Conservation (phyloP, 2,888 invertebrate species). For the Syrista parreyssii region DNA sequence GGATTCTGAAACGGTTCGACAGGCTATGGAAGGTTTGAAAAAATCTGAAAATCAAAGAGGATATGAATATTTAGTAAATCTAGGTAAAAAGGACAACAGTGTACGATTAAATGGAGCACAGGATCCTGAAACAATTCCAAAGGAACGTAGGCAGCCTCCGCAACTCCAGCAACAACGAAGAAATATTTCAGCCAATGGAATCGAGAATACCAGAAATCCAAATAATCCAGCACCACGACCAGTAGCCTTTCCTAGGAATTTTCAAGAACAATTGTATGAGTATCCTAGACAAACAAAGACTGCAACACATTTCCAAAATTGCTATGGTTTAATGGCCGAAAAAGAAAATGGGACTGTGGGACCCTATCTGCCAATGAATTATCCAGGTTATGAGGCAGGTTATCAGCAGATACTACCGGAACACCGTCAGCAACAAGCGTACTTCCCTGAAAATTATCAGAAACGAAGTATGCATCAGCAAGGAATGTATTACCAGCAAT, state of each 20-base stretch:
- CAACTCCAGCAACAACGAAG: conserved; percentile 18
- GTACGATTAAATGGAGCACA: conserved; percentile 48
- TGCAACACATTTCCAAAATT: conserved; percentile 14
- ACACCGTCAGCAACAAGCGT: conserved; percentile 21
- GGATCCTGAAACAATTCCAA: conserved; percentile 26
- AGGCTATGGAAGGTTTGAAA: conserved; percentile 37
- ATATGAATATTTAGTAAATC: conserved; percentile 41
- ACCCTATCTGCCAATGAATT: background rate
- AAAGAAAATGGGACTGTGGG: conserved; percentile 33
- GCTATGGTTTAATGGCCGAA: conserved; percentile 34
- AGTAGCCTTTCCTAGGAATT: conserved; percentile 14
- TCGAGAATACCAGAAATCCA: conserved; percentile 47
- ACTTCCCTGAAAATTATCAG: background rate
- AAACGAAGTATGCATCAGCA: background rate
- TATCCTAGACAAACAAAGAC: conserved; percentile 38
- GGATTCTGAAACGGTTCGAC: conserved; percentile 40
- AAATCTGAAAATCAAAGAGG: conserved; percentile 32
- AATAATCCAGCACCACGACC: conserved; percentile 37
- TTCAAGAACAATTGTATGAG: conserved; percentile 15
- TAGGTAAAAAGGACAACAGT: conserved; percentile 28
- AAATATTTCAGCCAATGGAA: conserved; percentile 44
- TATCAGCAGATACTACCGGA: conserved; percentile 35
- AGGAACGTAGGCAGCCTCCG: conserved; percentile 7
- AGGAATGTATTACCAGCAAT: background rate
- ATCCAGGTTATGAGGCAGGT: conserved; percentile 7